Evolutionary conservation across 1,140 invertebrate species (phyloP).

Genomic region (Drosophila obscura): DNA sequence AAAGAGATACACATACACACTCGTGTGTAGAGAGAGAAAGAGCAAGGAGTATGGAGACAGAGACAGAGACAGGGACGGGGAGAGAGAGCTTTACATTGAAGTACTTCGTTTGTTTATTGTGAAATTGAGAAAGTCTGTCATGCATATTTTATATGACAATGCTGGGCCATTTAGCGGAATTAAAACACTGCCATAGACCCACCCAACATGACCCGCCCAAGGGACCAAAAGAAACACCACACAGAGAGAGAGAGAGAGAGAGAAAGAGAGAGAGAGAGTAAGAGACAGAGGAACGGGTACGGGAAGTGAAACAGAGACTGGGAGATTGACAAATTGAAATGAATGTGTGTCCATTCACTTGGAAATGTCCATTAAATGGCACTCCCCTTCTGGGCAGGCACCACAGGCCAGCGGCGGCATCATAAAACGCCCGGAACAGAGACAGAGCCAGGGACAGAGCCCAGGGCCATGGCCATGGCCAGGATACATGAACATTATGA

Average conservation of each 20-base stretch:
- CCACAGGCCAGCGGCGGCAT: slow-evolving; percentile 15
- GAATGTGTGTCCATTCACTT: slow-evolving; percentile 77
- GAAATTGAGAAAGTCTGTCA: slow-evolving; percentile 64
- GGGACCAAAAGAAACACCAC: slow-evolving; percentile 13
- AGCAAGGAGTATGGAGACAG: background rate
- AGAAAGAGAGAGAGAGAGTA: no score
- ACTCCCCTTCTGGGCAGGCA: slow-evolving; percentile 16
- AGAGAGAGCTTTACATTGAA: slow-evolving; percentile 5
- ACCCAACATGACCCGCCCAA: slow-evolving; percentile 12
- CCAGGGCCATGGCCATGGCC: background rate
- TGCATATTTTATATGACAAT: slow-evolving; percentile 71
- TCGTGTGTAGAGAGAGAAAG: background rate
- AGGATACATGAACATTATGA: slow-evolving; percentile 67
- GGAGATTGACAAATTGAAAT: slow-evolving; percentile 80
- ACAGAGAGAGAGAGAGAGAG: no score
- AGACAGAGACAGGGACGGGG: background rate
- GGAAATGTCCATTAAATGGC: slow-evolving; percentile 74
- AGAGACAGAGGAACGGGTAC: slow-evolving; percentile 15
- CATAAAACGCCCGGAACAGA: slow-evolving; percentile 58
- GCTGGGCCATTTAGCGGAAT: slow-evolving; percentile 71
- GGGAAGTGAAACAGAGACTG: slow-evolving; percentile 2
- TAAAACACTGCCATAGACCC: slow-evolving; percentile 57
- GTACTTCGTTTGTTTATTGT: slow-evolving; percentile 27
- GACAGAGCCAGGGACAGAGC: slow-evolving; percentile 1
- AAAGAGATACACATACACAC: slow-evolving; percentile 21